Percentiles rank a stretch among this genome's conserved stretches.
phyloP scores from a whole-genome alignment of 1,140 invertebrate species.

The Papilio helenus region DNA sequence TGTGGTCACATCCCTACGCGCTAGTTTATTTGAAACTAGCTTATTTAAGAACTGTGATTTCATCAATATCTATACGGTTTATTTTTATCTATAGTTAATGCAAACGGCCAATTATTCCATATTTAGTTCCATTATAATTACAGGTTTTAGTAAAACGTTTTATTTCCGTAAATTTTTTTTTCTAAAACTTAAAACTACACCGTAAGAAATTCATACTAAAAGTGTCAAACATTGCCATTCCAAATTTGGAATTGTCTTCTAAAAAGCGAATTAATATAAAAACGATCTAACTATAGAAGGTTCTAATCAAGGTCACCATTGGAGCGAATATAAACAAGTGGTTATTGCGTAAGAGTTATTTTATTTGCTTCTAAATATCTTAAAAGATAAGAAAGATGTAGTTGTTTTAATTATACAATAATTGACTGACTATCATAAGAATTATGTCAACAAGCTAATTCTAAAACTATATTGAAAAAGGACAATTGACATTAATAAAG shows the following conservation, averaged over 20 bases:
- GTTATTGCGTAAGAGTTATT: neutral
- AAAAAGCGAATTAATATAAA: slow-evolving; percentile 1
- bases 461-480: no score
- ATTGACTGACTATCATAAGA: neutral
- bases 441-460: neutral
- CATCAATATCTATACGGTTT: no score
- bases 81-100: no score
- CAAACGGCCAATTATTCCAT: no score
- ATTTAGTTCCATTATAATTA: no score
- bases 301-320: neutral
- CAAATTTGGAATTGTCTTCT: neutral
- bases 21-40: neutral
- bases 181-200: neutral
- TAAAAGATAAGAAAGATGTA: neutral
- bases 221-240: neutral
- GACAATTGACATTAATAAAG: no score
- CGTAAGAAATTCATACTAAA: neutral
- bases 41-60: no score
- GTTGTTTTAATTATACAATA: neutral
- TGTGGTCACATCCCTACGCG: slow-evolving; percentile 3
- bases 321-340: neutral
- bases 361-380: neutral
- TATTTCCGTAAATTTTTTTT: no score
- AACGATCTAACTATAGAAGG: neutral
- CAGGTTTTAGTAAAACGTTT: neutral